phyloP scores from a whole-genome alignment of 2,113 vertebrate genomes.

The Neotoma lepida region DNA sequence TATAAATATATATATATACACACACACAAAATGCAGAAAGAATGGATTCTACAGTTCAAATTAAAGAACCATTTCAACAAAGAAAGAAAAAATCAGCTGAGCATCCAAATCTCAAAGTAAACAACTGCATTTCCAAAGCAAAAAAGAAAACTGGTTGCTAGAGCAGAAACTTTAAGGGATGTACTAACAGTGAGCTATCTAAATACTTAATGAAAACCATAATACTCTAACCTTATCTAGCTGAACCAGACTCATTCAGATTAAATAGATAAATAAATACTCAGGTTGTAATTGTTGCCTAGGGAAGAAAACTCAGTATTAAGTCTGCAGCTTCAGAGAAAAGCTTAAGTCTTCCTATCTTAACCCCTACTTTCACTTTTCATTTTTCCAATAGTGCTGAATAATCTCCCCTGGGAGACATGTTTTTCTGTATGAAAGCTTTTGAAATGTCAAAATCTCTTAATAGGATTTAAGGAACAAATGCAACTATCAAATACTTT shows the following conservation, averaged over 20 bases:
- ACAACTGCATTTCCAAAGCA: slow-evolving; percentile 33
- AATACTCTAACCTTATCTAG: slow-evolving; percentile 62
- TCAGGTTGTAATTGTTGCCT: slow-evolving; percentile 39
- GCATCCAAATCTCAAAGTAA: slow-evolving; percentile 61
- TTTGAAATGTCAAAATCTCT: slow-evolving; percentile 68
- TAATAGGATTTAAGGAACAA: slow-evolving; percentile 49
- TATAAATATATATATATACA: neutral
- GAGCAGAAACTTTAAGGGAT: slow-evolving; percentile 53
- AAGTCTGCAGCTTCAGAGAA: neutral
- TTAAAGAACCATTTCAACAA: slow-evolving; percentile 25
- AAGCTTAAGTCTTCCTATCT: slow-evolving; percentile 48
- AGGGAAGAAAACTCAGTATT: slow-evolving; percentile 17
- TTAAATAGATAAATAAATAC: slow-evolving; percentile 68
- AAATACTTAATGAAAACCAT: slow-evolving; percentile 27
- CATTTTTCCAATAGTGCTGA: slow-evolving; percentile 74
- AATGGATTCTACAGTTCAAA: neutral
- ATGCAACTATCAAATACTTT: slow-evolving; percentile 51
- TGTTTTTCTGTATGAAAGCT: slow-evolving; percentile 67
- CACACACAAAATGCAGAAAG: slow-evolving; percentile 1
- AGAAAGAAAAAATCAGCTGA: slow-evolving; percentile 37
- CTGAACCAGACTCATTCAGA: slow-evolving; percentile 52
- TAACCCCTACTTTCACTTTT: slow-evolving; percentile 77
- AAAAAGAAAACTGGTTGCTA: slow-evolving; percentile 62
- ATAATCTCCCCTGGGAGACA: slow-evolving; percentile 79
- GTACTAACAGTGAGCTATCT: neutral